Percentiles rank a stretch among this genome's conserved stretches.
These are phyloP conservation scores for Catostomus latipinnis DNA, from an alignment of 2,797 vertebrate species.

Conservation along the genomic window DNA sequence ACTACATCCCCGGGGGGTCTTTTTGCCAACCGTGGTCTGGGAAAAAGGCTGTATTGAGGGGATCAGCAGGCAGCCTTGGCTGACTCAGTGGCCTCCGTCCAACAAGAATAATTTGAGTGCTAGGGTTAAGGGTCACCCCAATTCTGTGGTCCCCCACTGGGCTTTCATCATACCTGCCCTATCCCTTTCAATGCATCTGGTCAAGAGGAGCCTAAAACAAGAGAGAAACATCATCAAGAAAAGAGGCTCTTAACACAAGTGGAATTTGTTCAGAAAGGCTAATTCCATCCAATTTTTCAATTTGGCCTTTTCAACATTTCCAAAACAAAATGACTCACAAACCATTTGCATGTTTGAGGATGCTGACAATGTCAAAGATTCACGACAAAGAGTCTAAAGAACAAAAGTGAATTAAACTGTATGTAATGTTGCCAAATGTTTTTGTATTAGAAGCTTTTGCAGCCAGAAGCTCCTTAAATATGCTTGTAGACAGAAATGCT, in stretches of 20 bases:
- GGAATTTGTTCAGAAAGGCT: slow-evolving; percentile 70
- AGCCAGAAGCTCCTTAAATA: background rate
- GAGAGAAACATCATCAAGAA: slow-evolving; percentile 30
- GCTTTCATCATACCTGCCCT: slow-evolving; percentile 82
- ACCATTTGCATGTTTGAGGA: background rate
- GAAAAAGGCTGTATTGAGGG: slow-evolving; percentile 84
- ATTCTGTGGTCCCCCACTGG: slow-evolving; percentile 58
- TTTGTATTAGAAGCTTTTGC: slow-evolving; percentile 20
- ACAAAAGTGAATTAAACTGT: slow-evolving; percentile 47
- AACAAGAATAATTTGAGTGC: slow-evolving; percentile 85
- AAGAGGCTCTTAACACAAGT: slow-evolving; percentile 67
- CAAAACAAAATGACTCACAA: slow-evolving; percentile 8
- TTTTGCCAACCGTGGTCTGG: slow-evolving; percentile 82
- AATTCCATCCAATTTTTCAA: slow-evolving; percentile 62
- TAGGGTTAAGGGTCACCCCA: slow-evolving; percentile 86
- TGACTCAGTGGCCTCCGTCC: slow-evolving; percentile 77
- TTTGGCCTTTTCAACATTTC: slow-evolving; percentile 17
- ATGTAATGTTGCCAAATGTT: slow-evolving; percentile 31
- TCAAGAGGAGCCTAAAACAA: slow-evolving; percentile 32
- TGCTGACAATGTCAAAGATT: background rate
- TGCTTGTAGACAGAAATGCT: background rate
- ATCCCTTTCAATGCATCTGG: slow-evolving; percentile 63
- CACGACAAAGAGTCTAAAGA: slow-evolving; percentile 60
- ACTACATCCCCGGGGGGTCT: slow-evolving; percentile 84
- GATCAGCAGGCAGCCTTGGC: slow-evolving; percentile 91